Base-by-base conservation (phyloP, 2,113 vertebrate species). In the Mormyrus iriodes region DNA sequence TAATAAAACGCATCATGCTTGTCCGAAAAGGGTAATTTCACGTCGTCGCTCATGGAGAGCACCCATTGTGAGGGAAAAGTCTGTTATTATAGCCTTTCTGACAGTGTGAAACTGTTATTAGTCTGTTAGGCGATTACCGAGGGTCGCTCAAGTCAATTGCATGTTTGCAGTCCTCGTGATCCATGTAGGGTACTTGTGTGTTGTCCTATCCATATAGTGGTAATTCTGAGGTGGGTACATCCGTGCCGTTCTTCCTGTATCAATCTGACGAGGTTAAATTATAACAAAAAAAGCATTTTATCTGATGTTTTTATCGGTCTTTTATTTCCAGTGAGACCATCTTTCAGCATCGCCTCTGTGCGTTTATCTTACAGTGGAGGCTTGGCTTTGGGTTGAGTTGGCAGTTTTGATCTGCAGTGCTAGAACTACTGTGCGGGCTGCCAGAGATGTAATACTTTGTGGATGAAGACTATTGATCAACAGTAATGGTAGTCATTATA, bases 341-440 rank as follows among this genome's bases (percentile, higher is more conserved):
- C 10, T 69, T 12, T 69, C 61, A 31, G 61, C 61, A 69, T 69
- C 61, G n/a, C n/a, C 13, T 42, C 17, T 39, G 73, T 79, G 35
- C 31, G 73, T 79, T 79, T 42, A 79, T 79, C 35, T 42, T 42
- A 79, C 73, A 35, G 27, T 53, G 51, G n/a, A 15, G 46, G 49
- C 51, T 35, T 48, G 83, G 48, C 83, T 51, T 27, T 82, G 73
- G 73, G 17, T 82, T 53, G n/a, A 52, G 69, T 79, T 76, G 65
- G 69, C 88, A 52, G 69, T 39, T 48, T 82, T 79, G 69, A 89
- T 58, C 79, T 65, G 39, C 88, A 83, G 51, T 83, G 88, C 76
- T 15, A 27, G 44, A 51, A 69, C 49, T 89, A 31, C 46, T 4
- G 31, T 52, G 21, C 21, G 48, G 49, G 48, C 69, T 39, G 19